Base-by-base conservation (phyloP, 2,113 vertebrate species). In the Zosterops pallidus region DNA sequence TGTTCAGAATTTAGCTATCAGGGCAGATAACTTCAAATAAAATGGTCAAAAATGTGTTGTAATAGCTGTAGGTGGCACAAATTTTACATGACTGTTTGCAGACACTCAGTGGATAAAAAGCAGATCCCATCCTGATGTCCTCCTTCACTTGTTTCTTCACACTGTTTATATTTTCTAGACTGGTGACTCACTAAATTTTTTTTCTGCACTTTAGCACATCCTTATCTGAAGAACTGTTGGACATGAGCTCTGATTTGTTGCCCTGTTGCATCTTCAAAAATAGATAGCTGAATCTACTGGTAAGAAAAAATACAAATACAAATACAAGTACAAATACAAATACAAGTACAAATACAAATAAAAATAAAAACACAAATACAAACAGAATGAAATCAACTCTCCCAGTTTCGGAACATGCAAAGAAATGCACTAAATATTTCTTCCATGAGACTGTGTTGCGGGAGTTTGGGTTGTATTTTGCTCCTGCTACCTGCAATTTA, bases 41-140 rank as follows among this genome's bases (percentile, higher is more conserved):
- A 83, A 71, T 83, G 96, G 91, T 84, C 76, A 94, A 83, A 91
- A 94, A 21, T 35, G 37, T 2, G 2, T 63, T 56, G 19, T 59
- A 70, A 28, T 47, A 19, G 41, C 57, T 72, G 24, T 13, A 11
- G 19, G 18, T 41, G 69, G 42, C 47, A 92, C 29, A 81, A 37
- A 90, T 81, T 92, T 90, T 78, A 44, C 6, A 10, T 42, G 44
- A 15, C 7, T 95, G 8, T 69, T 69, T 53, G 18, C 55, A 83
- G 24, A 62, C 6, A 37, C 3, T 33, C 6, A 14, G 14, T 44
- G 16, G 29, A 33, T 56, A 37, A 52, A 90, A 81, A 78, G 4
- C 9, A 84, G 41, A 89, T 47, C 24, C 14, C 26, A 67, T 89
- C 28, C 35, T 77, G 57, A 21, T 7, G 14, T 31, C n/a, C 19